phyloP scores from a whole-genome alignment of 92 coral and sea anemone species.

The Epizoanthus scotinus region DNA sequence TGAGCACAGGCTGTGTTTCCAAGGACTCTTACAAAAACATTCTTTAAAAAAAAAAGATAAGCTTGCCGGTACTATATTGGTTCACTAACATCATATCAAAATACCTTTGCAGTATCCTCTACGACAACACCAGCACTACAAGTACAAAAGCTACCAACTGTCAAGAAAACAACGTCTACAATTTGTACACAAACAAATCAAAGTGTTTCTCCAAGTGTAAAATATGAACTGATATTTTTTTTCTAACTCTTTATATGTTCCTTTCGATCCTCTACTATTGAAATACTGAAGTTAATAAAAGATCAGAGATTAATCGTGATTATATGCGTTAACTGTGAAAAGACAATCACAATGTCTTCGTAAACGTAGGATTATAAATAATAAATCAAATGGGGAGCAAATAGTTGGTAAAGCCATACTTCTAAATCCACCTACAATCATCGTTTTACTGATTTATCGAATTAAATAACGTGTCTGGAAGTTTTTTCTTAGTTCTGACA shows the following conservation, averaged over 20 bases:
- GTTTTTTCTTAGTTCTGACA: constrained; percentile 4
- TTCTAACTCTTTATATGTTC: neutral
- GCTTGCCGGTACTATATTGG: neutral
- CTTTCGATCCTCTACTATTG: neutral
- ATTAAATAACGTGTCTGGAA: neutral
- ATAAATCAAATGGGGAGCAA: constrained; percentile 71
- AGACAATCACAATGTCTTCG: constrained; percentile 74
- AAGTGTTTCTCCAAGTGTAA: neutral
- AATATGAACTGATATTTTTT: neutral
- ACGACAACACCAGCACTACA: neutral
- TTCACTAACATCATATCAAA: neutral
- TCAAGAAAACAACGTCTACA: constrained; percentile 28
- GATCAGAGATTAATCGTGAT: constrained; percentile 77
- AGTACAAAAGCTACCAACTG: constrained; percentile 7
- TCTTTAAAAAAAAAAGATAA: constrained; percentile 3
- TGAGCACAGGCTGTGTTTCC: too few relatives aligned
- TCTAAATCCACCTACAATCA: constrained; percentile 27
- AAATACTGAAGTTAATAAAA: constrained; percentile 10
- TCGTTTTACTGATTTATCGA: neutral
- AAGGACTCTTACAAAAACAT: neutral
- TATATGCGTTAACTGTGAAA: constrained; percentile 57
- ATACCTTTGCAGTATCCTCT: constrained; percentile 9
- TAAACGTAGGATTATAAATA: constrained; percentile 76
- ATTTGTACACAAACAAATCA: constrained; percentile 20
- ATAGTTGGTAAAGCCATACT: constrained; percentile 50